Evolutionary conservation across 1,140 invertebrate genomes (phyloP).

Genomic region (Dendrolimus punctatus): DNA sequence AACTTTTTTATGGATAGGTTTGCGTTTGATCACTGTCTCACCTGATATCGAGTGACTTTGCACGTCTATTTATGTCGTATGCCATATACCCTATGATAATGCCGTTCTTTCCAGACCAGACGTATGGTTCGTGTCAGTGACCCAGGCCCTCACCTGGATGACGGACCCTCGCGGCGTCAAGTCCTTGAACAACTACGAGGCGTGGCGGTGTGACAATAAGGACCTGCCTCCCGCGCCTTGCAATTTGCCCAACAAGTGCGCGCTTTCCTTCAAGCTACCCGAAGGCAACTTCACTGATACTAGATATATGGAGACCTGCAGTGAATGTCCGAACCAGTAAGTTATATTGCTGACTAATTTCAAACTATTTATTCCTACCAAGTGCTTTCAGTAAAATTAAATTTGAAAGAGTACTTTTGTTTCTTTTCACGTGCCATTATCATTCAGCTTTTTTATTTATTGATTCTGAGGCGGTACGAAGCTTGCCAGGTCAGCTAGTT

Average conservation of each 20-base stretch:
- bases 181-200: constrained; percentile 80
- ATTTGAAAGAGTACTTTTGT: too few species aligned
- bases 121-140: constrained; percentile 93
- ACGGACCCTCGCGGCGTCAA: constrained; percentile 86
- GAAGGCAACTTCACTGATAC: constrained; percentile 84
- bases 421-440: too few species aligned
- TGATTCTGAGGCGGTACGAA: too few species aligned
- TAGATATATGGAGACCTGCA: constrained; percentile 91
- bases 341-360: constrained; percentile 15
- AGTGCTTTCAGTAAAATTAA: too few species aligned
- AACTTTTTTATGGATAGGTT: too few species aligned
- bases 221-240: constrained; percentile 82
- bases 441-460: too few species aligned
- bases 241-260: constrained; percentile 88
- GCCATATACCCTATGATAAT: background rate
- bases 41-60: too few species aligned
- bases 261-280: constrained; percentile 83
- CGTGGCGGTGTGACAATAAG: constrained; percentile 87
- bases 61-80: too few species aligned
- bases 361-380: background rate
- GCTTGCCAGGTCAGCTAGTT: too few species aligned
- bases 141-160: constrained; percentile 92
- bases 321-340: constrained; percentile 86
- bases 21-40: too few species aligned
- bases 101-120: constrained; percentile 77